Conservation (phyloP, 2,113 vertebrate species). For the Equus quagga region DNA sequence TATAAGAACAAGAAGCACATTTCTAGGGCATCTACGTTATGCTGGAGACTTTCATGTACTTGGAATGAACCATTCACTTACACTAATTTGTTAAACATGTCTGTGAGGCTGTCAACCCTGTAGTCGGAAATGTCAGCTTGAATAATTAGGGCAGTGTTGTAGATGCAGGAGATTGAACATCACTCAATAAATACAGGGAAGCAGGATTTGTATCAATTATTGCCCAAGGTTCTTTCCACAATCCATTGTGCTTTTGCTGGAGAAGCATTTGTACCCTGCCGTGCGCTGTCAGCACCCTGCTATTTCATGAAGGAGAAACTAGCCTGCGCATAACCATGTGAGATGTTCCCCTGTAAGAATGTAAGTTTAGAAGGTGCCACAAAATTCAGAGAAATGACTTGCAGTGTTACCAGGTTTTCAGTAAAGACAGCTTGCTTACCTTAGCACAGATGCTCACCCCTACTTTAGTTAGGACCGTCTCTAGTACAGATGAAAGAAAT, state of each 20-base stretch:
- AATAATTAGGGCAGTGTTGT: conserved; percentile 54
- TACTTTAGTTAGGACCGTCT: conserved; percentile 53
- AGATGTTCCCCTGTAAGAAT: conserved; percentile 69
- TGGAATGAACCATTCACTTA: background rate
- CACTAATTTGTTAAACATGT: conserved; percentile 44
- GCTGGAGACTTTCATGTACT: background rate
- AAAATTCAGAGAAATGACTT: conserved; percentile 73
- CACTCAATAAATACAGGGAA: conserved; percentile 54
- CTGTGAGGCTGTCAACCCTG: background rate
- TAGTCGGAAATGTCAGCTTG: conserved; percentile 50
- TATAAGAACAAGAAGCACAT: background rate
- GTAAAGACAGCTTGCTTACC: conserved; percentile 69
- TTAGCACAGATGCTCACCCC: conserved; percentile 54
- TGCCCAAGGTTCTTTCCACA: conserved; percentile 24
- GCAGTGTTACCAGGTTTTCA: background rate
- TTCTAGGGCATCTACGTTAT: background rate
- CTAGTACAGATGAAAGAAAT: conserved; percentile 73
- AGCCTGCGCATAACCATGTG: background rate
- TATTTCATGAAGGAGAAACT: conserved; percentile 60
- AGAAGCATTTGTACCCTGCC: conserved; percentile 18
- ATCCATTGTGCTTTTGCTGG: conserved; percentile 51
- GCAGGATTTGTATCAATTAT: conserved; percentile 63
- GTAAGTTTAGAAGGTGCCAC: background rate
- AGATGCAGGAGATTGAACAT: conserved; percentile 68
- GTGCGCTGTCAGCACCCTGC: conserved; percentile 75